These are phyloP conservation scores for Apocrypta bakeri DNA, from an alignment of 1,140 invertebrate genomes.

Conservation along the genomic window DNA sequence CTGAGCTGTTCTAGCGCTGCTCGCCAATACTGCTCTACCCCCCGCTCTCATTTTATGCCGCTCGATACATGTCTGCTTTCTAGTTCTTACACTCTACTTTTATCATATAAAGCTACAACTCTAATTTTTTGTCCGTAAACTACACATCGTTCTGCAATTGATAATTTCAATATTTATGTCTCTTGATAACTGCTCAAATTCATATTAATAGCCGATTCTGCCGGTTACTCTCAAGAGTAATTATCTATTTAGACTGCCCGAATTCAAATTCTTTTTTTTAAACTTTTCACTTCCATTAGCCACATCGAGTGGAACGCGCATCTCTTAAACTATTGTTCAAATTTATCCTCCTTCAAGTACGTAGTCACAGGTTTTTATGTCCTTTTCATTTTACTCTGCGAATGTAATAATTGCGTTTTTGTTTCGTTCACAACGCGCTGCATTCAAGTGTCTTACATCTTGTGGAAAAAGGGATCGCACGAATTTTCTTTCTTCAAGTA, in stretches of 20 bases:
- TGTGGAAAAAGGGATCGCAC: background rate
- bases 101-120: background rate
- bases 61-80: constrained; percentile 9
- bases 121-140: too few relatives aligned
- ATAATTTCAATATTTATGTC: background rate
- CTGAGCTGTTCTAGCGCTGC: background rate
- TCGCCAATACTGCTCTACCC: background rate
- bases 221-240: too few relatives aligned
- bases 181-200: background rate
- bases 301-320: background rate
- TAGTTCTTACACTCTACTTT: background rate
- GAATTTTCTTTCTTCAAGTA: background rate
- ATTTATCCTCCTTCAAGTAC: too few relatives aligned
- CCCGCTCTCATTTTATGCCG: background rate
- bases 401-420: background rate
- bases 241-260: too few relatives aligned
- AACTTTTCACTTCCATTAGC: background rate
- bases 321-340: background rate
- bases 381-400: background rate
- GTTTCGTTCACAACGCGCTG: background rate
- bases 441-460: background rate
- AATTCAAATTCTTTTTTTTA: background rate
- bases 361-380: background rate
- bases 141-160: background rate
- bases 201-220: too few relatives aligned